Evolutionary conservation across 2,797 vertebrate genomes (phyloP).

Genomic region (Pseudochirops corinnae): DNA sequence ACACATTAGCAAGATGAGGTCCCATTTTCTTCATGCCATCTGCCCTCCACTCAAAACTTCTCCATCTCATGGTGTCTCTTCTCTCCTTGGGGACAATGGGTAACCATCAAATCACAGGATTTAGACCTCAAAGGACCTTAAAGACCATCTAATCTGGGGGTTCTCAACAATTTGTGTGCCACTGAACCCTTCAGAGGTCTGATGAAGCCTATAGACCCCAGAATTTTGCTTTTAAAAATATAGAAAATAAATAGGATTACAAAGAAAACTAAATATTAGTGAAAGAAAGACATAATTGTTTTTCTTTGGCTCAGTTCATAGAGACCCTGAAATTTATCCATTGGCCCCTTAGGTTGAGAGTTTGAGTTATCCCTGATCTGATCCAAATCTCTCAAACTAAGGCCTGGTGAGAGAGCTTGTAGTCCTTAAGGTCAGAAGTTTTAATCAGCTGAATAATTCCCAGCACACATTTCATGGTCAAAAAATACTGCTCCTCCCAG

Average conservation of each 20-base stretch:
- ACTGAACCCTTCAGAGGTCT: background rate
- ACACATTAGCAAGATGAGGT: background rate
- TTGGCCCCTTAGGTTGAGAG: background rate
- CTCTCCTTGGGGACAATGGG: slow-evolving; percentile 19
- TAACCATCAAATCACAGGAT: background rate
- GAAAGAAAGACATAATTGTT: background rate
- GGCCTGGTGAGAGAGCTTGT: background rate
- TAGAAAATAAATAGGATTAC: background rate
- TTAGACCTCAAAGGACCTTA: background rate
- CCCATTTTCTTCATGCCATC: background rate
- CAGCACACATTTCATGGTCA: background rate
- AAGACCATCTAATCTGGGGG: background rate
- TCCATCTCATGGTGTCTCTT: background rate
- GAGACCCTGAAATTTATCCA: background rate
- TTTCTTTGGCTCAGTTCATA: background rate
- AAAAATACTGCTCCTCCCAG: background rate
- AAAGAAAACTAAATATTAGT: background rate
- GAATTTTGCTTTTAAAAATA: background rate
- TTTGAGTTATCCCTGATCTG: background rate
- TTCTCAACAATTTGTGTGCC: background rate
- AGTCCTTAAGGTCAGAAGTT: background rate
- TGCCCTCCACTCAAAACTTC: background rate
- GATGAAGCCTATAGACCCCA: background rate
- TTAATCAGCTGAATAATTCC: background rate
- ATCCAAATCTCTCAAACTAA: background rate